Percentiles rank a stretch among this genome's conserved stretches.
Conservation (phyloP, 1,140 invertebrate genomes). For the Ditylenchus dipsaci region DNA sequence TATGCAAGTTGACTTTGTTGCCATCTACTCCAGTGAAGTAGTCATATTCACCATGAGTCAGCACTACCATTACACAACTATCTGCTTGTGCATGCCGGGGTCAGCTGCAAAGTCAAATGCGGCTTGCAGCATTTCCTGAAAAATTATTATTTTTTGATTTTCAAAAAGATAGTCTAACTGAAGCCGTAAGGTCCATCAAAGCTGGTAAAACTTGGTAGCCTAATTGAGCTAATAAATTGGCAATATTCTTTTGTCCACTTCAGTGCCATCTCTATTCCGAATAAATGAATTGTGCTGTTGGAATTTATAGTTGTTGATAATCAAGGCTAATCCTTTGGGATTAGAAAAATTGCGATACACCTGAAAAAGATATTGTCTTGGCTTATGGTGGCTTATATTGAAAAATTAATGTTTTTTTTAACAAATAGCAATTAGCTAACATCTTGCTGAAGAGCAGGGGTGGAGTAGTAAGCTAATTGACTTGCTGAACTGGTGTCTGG, state of each 20-base stretch:
- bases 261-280: slow-evolving; percentile 22
- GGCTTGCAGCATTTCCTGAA: slow-evolving; percentile 30
- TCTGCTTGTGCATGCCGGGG: slow-evolving; percentile 18
- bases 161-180: not conserved
- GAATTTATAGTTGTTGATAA: slow-evolving; percentile 31
- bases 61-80: slow-evolving; percentile 38
- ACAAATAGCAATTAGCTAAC: not conserved
- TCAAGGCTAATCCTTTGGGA: slow-evolving; percentile 29
- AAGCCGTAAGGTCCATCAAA: slow-evolving; percentile 15
- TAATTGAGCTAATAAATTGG: slow-evolving; percentile 18
- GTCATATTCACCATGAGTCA: slow-evolving; percentile 55
- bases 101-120: slow-evolving; percentile 16
- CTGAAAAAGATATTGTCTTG: slow-evolving; percentile 19
- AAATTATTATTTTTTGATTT: not conserved
- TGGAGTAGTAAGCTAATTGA: not conserved
- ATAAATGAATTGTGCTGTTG: not conserved
- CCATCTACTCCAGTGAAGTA: slow-evolving; percentile 54
- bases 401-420: not conserved
- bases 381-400: not conserved
- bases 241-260: slow-evolving; percentile 17
- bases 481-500: not conserved
- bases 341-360: slow-evolving; percentile 27
- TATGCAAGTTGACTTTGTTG: slow-evolving; percentile 33
- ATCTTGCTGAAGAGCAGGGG: not conserved
- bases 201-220: slow-evolving; percentile 15